These are phyloP conservation scores for Limosa lapponica DNA, from an alignment of 2,797 vertebrate genomes.

Conservation along the genomic window DNA sequence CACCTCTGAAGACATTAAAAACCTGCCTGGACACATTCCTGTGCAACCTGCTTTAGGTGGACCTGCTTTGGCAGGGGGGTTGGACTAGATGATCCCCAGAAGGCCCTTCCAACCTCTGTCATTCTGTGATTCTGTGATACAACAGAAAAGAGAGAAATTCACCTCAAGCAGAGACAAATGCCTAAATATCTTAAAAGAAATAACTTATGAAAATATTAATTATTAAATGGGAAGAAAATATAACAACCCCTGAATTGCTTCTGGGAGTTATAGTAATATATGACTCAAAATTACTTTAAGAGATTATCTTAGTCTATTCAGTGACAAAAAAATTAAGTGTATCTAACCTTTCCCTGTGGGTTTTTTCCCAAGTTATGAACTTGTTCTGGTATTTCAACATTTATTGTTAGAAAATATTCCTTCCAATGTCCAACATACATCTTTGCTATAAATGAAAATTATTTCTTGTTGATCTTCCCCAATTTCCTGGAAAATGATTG, in stretches of 20 bases:
- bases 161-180: neutral
- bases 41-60: no score
- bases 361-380: accelerated
- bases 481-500: neutral
- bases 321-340: neutral
- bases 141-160: neutral
- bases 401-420: neutral
- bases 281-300: neutral
- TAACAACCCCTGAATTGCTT: neutral
- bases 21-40: no score
- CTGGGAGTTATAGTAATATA: neutral
- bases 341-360: neutral
- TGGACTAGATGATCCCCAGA: no score
- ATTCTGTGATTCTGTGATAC: no score
- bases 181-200: neutral
- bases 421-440: accelerated
- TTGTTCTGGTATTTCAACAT: neutral
- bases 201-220: neutral
- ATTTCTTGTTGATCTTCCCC: neutral
- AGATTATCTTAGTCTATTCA: neutral
- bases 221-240: neutral
- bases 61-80: no score
- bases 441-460: neutral
- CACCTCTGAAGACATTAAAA: no score
- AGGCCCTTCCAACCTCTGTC: no score